A percentile compares a stretch with the other conserved stretches of the same genome.
Evolutionary conservation across 2,113 vertebrate genomes (phyloP).

Genomic region (Oxyura jamaicensis): DNA sequence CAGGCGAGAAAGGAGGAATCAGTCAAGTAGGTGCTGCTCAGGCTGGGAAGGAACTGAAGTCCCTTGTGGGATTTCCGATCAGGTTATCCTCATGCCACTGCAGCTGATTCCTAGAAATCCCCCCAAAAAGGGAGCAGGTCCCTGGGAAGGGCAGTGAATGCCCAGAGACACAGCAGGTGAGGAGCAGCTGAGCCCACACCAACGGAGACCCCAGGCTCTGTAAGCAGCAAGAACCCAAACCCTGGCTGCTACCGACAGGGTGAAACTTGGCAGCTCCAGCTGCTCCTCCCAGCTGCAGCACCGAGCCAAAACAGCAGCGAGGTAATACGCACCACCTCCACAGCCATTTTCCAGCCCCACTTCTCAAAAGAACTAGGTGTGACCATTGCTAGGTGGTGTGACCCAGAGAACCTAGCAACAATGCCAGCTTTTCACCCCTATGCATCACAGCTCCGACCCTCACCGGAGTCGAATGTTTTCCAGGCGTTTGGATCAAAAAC

Average conservation of each 20-base stretch:
- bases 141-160: not conserved
- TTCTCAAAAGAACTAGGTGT: too few species aligned
- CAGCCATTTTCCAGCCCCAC: not conserved
- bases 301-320: not conserved
- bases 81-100: not conserved
- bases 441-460: not conserved
- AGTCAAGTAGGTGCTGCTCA: too few species aligned
- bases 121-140: not conserved
- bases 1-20: not conserved
- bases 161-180: not conserved
- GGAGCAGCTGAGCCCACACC: not conserved
- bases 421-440: rapidly evolving
- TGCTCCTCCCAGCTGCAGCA: not conserved
- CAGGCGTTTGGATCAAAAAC: not conserved
- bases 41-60: not conserved
- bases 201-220: rapidly evolving
- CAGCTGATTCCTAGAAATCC: not conserved
- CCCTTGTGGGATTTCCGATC: not conserved
- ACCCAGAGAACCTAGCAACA: not conserved
- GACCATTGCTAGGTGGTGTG: not conserved
- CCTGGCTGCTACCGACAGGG: not conserved
- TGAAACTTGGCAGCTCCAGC: not conserved
- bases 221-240: rapidly evolving
- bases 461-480: rapidly evolving
- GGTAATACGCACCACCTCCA: not conserved